phyloP scores from a whole-genome alignment of 2,113 vertebrate genomes.

The Aegypius monachus region DNA sequence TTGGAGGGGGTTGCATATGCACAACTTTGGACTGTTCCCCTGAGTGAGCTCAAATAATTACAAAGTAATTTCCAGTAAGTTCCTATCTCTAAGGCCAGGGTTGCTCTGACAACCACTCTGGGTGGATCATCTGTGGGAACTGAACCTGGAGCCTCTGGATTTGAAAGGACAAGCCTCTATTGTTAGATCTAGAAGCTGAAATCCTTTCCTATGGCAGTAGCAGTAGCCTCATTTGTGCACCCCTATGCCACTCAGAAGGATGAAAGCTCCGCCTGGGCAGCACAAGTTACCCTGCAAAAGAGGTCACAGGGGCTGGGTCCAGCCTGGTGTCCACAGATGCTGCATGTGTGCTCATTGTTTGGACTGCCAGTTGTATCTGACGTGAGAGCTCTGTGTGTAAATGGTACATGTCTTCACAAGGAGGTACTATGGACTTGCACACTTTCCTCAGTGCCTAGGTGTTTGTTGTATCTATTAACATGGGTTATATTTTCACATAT shows the following conservation, averaged over 20 bases:
- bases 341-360: background rate
- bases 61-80: constrained; percentile 33
- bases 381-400: background rate
- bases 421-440: background rate
- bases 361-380: background rate
- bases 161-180: background rate
- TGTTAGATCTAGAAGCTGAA: background rate
- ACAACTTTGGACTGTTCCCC: background rate
- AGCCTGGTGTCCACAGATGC: background rate
- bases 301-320: background rate
- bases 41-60: constrained; percentile 5
- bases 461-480: background rate
- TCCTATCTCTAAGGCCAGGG: background rate
- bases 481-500: background rate
- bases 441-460: background rate
- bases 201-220: background rate
- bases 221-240: background rate
- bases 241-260: background rate
- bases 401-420: background rate
- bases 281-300: rapidly evolving
- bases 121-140: constrained; percentile 3
- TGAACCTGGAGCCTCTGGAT: constrained; percentile 16
- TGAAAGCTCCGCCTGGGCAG: background rate
- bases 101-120: constrained; percentile 31
- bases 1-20: background rate